Base-by-base conservation (phyloP, 2,113 vertebrate genomes). In the Catharus minimus region DNA sequence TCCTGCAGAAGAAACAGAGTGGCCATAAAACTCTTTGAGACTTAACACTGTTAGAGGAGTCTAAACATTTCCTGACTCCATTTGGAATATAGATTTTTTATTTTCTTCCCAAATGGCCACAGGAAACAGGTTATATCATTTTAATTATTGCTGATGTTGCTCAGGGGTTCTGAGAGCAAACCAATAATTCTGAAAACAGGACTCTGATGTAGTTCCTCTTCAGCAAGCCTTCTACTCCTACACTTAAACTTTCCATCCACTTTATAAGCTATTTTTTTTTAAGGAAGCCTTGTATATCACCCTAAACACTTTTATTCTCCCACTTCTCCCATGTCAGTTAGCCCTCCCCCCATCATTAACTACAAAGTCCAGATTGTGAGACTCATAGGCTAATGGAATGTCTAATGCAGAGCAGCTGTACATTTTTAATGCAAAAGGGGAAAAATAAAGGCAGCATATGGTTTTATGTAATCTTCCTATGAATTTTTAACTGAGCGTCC, bases 391-490 rank as follows among this genome's bases (percentile, higher is more conserved):
- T 93, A 91, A 97, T 95, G 94, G 93, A 95, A 95, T 86, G 80
- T 75, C 93, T 93, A 83, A 36, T 90, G 93, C 66, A 43, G 73
- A 97, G 89, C 95, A 97, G 95, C 96, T 97, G 94, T 92, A 88
- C 83, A 88, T 92, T 96, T 97, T 96, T 96, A 97, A 97, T 90
- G 94, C 69, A 95, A 95, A 91, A 87, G 65, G 64, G 82, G 94
- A 71, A 92, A 94, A 96, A 96, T 95, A 96, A 95, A 97, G 93
- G 80, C 91, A 96, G 94, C 93, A 97, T 95, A 97, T 96, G 97
- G 94, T 94, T 97, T 97, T 97, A 96, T 97, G 96, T 91, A 96
- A 95, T 95, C 94, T 94, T 94, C 90, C 91, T 79, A 92, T 96
- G 93, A 94, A 96, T 94, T 97, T 97, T 97, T 97, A 97, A 96